phyloP scores from a whole-genome alignment of 2,888 invertebrate genomes.

The Formica aserva region DNA sequence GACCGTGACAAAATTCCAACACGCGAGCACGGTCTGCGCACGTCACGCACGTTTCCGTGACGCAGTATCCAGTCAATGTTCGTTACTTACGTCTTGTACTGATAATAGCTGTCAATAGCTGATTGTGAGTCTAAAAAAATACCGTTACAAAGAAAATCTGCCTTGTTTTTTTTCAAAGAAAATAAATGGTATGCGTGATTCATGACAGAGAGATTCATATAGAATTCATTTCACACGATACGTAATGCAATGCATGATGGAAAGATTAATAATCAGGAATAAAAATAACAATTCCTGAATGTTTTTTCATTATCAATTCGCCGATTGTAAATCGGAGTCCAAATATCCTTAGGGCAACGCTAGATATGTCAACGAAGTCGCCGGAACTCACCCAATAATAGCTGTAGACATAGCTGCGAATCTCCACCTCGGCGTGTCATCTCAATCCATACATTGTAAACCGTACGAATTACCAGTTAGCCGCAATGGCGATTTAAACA shows the following conservation, averaged over 20 bases:
- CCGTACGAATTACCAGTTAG: slow-evolving; percentile 58
- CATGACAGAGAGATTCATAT: background rate
- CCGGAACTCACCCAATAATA: slow-evolving; percentile 76
- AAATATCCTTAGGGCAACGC: slow-evolving; percentile 1
- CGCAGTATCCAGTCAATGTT: slow-evolving; percentile 47
- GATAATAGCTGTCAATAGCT: slow-evolving; percentile 32
- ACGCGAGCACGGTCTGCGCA: slow-evolving; percentile 33
- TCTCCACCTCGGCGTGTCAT: slow-evolving; percentile 75
- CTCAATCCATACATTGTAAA: slow-evolving; percentile 68
- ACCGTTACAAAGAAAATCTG: background rate
- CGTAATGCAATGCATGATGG: background rate
- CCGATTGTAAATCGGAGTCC: slow-evolving; percentile 4
- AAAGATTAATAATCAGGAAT: slow-evolving; percentile 18
- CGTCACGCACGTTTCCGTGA: slow-evolving; percentile 39
- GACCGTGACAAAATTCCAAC: slow-evolving; percentile 49
- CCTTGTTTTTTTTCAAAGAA: background rate
- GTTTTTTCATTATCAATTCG: slow-evolving; percentile 18
- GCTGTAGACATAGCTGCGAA: slow-evolving; percentile 77
- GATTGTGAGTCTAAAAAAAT: background rate
- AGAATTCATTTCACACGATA: background rate
- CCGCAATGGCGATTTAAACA: slow-evolving; percentile 54
- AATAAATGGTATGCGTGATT: background rate
- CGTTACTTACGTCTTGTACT: slow-evolving; percentile 32
- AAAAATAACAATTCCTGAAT: slow-evolving; percentile 7
- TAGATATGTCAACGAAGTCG: slow-evolving; percentile 29